Evolutionary conservation across 1,140 invertebrate genomes (phyloP).

Genomic region (Drosophila trapezifrons): DNA sequence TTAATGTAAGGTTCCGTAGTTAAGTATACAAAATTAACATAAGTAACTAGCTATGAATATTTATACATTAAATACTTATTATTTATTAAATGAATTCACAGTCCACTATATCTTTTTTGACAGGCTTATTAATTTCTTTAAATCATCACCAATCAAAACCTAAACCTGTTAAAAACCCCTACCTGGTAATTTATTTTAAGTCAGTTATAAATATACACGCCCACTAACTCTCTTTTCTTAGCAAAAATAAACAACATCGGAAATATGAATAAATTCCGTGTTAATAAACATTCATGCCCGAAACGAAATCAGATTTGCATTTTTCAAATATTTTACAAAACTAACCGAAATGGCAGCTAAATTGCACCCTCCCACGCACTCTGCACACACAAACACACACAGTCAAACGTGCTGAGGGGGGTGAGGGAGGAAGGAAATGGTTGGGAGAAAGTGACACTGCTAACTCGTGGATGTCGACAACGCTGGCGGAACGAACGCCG

Average conservation of each 20-base stretch:
- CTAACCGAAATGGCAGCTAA: slow-evolving; percentile 42
- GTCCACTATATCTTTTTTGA: too few relatives aligned
- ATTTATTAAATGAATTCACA: too few relatives aligned
- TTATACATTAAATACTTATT: too few relatives aligned
- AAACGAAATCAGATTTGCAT: slow-evolving; percentile 45
- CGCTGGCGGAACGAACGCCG: slow-evolving; percentile 51
- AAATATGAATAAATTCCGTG: slow-evolving; percentile 42
- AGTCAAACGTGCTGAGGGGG: neutral
- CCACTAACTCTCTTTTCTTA: neutral
- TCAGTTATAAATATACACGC: slow-evolving; percentile 5
- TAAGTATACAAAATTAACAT: too few relatives aligned
- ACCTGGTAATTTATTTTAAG: slow-evolving; percentile 6
- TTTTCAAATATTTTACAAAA: slow-evolving; percentile 56
- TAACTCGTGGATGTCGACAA: slow-evolving; percentile 62
- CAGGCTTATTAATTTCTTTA: neutral
- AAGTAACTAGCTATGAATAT: too few relatives aligned
- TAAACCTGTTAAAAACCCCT: neutral
- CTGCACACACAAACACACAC: slow-evolving; percentile 1
- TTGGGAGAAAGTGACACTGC: slow-evolving; percentile 37
- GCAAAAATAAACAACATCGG: neutral
- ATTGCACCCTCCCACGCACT: slow-evolving; percentile 25
- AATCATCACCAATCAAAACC: neutral
- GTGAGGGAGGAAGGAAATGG: neutral
- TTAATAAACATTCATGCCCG: slow-evolving; percentile 46
- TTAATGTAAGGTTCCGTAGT: too few relatives aligned